Evolutionary conservation across 2,113 vertebrate species (phyloP).

Genomic region (Notechis scutatus): DNA sequence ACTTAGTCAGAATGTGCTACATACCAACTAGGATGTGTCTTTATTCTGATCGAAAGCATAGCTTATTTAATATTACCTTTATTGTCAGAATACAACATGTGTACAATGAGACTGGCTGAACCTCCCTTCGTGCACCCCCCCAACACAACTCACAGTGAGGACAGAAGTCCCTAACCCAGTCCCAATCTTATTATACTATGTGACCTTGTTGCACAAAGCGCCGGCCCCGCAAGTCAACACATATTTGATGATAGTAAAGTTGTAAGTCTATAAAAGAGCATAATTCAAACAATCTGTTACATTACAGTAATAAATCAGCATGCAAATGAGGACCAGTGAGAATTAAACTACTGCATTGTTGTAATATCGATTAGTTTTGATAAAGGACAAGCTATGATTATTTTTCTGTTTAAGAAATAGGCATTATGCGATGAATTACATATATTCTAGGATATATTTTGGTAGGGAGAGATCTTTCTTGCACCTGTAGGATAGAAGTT

Average conservation of each 20-base stretch:
- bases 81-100: too few species aligned
- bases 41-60: not conserved
- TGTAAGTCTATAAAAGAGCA: not conserved
- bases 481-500: not conserved
- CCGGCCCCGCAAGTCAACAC: too few species aligned
- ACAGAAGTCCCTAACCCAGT: too few species aligned
- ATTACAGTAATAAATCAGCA: not conserved
- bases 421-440: not conserved
- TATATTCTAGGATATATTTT: not conserved
- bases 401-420: not conserved
- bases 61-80: too few species aligned
- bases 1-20: not conserved
- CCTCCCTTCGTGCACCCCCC: too few species aligned
- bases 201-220: too few species aligned
- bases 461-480: not conserved
- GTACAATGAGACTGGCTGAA: too few species aligned
- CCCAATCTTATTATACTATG: too few species aligned
- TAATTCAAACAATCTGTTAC: not conserved
- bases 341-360: not conserved
- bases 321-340: not conserved
- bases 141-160: too few species aligned
- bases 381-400: not conserved
- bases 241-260: not conserved
- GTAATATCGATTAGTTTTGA: not conserved
- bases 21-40: not conserved